A percentile compares a stretch with the other conserved stretches of the same genome.
Conservation (phyloP, 2,888 invertebrate species). For the Lypha dubia region DNA sequence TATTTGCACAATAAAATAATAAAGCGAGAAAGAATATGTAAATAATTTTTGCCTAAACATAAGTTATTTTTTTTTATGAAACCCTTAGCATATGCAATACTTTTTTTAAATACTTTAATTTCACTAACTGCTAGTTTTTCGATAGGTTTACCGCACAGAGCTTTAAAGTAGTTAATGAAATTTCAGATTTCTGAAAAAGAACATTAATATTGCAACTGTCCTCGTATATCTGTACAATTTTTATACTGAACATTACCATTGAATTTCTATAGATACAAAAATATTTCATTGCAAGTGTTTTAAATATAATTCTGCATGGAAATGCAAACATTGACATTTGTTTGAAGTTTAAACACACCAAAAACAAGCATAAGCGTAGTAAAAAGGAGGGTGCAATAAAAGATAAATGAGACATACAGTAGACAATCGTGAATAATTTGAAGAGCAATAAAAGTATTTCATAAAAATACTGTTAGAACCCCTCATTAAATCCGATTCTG, state of each 20-base stretch:
- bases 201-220: neutral
- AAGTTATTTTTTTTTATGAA: no score
- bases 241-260: conserved; percentile 14
- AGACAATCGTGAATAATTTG: neutral
- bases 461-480: neutral
- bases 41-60: no score
- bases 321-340: conserved; percentile 51
- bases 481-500: neutral
- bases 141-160: no score
- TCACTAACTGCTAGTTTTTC: no score
- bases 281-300: conserved; percentile 28
- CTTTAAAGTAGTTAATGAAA: neutral
- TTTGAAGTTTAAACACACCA: conserved; percentile 24
- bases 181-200: neutral
- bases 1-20: no score
- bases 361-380: neutral
- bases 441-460: neutral
- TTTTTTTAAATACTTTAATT: no score
- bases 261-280: conserved; percentile 32
- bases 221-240: conserved; percentile 9
- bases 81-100: no score
- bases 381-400: neutral
- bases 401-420: neutral
- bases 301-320: conserved; percentile 38
- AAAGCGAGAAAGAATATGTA: no score